Evolutionary conservation across 1,140 invertebrate genomes (phyloP).

Genomic region (Drosophila watanabei): DNA sequence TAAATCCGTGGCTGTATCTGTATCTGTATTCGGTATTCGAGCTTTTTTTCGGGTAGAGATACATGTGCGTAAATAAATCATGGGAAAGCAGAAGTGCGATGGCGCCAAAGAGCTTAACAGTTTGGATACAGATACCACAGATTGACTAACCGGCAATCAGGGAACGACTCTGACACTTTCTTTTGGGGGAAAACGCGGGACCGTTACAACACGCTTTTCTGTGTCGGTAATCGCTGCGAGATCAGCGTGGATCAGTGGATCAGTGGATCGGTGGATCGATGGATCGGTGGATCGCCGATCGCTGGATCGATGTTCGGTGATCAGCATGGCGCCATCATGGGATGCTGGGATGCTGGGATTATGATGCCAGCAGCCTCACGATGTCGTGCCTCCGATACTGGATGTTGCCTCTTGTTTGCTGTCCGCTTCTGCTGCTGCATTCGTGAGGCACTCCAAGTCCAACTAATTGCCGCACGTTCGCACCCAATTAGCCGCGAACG

Average conservation of each 20-base stretch:
- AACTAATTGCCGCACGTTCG: conserved; percentile 82
- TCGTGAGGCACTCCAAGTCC: conserved; percentile 73
- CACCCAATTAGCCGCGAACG: conserved; percentile 79
- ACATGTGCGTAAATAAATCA: conserved; percentile 77
- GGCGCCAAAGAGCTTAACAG: conserved; percentile 74
- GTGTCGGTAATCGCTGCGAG: conserved; percentile 50
- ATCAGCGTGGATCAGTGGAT: conserved; percentile 37
- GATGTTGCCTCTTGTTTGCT: conserved; percentile 2
- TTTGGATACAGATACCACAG: conserved; percentile 29
- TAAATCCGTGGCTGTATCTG: conserved; percentile 16
- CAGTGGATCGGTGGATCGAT: conserved; percentile 38
- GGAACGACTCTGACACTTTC: conserved; percentile 67
- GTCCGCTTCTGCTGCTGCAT: conserved; percentile 32
- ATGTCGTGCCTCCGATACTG: conserved; percentile 36
- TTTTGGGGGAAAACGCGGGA: conserved; percentile 46
- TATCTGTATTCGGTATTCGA: conserved; percentile 11
- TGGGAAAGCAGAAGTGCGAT: conserved; percentile 54
- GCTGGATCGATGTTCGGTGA: conserved; percentile 51
- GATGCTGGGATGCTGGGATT: conserved; percentile 37
- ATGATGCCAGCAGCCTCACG: conserved; percentile 66
- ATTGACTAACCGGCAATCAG: conserved; percentile 47
- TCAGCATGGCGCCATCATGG: conserved; percentile 69
- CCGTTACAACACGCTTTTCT: conserved; percentile 66
- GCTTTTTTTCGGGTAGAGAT: conserved; percentile 40
- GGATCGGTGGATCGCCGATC: conserved; percentile 28